Base-by-base conservation (phyloP, 1,140 invertebrate species). In the Gryon sp. region DNA sequence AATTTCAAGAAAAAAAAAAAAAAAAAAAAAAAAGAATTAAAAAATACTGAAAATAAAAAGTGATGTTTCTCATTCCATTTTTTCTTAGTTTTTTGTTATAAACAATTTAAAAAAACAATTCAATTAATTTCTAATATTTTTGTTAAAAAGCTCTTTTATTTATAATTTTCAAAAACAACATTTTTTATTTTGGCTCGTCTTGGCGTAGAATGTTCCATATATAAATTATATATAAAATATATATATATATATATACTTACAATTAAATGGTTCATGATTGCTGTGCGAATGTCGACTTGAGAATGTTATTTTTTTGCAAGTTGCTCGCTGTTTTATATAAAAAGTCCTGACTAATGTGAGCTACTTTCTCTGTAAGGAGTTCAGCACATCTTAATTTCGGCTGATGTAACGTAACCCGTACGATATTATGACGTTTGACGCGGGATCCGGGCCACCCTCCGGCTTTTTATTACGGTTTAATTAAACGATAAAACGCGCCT, bases 331-430 rank as follows among this genome's bases (percentile, higher is more conserved):
- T 81, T 85, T 83, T 85, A 85, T 85, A 85, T 69, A 46, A 62
- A 79, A 79, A 82, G 41, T 57, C 52, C 45, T 18, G 43, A 53
- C 38, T 76, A 66, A 78, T 76, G 72, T 68, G 59, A 48, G 65
- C 76, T 76, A 84, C 83, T 85, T 85, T 84, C 84, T 83, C 83
- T 80, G 72, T 48, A 53, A 53, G 41, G 50, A 50, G 50, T 28
- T 63, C 40, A 59, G 45, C 73, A 50, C 75, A 80, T 82, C 78
- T 74, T 72, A 82, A 79, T 80, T 74, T 60, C 66, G 46, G 14
- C 20, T 80, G 55, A 80, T 68, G 80, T 77, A 83, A 85, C 57
- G 20, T 30, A 28, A 26, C 26, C 14, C 38, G 24, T 30, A 55
- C 59, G 16, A 8, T 32, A 19, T 77, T 77, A 60, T 77, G 59